Conservation (phyloP, 2,113 vertebrate genomes). For the Sander vitreus region DNA sequence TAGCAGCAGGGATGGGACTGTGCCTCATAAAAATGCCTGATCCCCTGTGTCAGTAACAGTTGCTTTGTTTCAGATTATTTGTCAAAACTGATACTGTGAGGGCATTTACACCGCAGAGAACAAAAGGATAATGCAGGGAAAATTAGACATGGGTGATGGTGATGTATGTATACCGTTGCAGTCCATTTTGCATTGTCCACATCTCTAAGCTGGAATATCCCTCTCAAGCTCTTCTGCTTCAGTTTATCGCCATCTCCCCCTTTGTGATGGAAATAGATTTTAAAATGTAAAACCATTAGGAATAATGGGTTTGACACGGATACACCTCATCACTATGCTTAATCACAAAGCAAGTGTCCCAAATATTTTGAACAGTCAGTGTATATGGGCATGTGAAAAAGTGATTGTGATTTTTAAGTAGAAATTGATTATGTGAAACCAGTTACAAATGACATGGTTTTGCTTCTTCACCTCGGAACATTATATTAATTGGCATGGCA, state of each 20-base stretch:
- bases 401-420: not conserved
- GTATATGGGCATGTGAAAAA: not conserved
- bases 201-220: not conserved
- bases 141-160: slow-evolving; percentile 3
- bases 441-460: not conserved
- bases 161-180: not conserved
- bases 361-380: not conserved
- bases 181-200: slow-evolving; percentile 16
- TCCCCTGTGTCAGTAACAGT: slow-evolving; percentile 33
- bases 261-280: slow-evolving; percentile 5
- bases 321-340: not conserved
- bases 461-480: too few species aligned
- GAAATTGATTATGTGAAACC: not conserved
- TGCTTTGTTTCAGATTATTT: slow-evolving; percentile 38
- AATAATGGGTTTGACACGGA: slow-evolving; percentile 9
- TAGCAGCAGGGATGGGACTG: slow-evolving; percentile 42
- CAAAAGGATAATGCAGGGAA: not conserved
- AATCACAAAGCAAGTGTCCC: not conserved
- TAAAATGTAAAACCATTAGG: not conserved
- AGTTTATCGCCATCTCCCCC: not conserved
- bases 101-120: slow-evolving; percentile 14
- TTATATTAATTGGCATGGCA: not conserved
- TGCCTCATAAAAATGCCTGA: slow-evolving; percentile 17
- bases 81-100: slow-evolving; percentile 27
- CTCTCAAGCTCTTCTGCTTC: not conserved